phyloP scores from a whole-genome alignment of 2,888 invertebrate genomes.

The Andrena bucephala region DNA sequence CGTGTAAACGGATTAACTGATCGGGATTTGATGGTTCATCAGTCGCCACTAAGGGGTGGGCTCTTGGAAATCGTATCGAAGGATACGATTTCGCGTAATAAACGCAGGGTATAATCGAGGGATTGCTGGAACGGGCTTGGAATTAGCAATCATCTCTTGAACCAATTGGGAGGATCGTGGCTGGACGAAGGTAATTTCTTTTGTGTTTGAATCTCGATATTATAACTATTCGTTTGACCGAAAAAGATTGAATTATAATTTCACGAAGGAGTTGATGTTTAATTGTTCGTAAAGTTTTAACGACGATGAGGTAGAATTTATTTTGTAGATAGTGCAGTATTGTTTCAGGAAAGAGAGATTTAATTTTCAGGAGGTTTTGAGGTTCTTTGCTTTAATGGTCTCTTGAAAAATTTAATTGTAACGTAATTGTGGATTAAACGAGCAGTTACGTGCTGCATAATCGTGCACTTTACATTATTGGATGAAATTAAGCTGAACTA shows the following conservation, averaged over 20 bases:
- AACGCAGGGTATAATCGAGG: background rate
- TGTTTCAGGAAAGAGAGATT: background rate
- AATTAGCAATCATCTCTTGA: constrained; percentile 4
- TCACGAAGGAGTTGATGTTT: background rate
- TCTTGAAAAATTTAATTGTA: background rate
- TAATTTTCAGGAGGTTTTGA: no score
- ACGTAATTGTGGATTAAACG: background rate
- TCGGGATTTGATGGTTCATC: constrained; percentile 72
- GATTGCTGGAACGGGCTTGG: background rate
- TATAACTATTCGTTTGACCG: background rate
- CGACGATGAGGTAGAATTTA: background rate
- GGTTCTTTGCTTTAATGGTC: no score
- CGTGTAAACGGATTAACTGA: constrained; percentile 75
- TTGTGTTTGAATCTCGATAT: background rate
- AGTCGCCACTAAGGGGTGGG: constrained; percentile 47
- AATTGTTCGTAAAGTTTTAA: background rate
- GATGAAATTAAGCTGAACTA: background rate
- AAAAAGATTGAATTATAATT: background rate
- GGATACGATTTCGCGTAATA: constrained; percentile 26
- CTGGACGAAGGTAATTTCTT: background rate
- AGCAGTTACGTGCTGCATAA: no score
- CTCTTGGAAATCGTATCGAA: constrained; percentile 7
- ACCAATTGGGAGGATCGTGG: background rate
- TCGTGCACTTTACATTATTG: no score
- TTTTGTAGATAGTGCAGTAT: background rate